A percentile compares a stretch with the other conserved stretches of the same genome.
Evolutionary conservation across 2,797 vertebrate species (phyloP).

Genomic region (Anguilla anguilla): DNA sequence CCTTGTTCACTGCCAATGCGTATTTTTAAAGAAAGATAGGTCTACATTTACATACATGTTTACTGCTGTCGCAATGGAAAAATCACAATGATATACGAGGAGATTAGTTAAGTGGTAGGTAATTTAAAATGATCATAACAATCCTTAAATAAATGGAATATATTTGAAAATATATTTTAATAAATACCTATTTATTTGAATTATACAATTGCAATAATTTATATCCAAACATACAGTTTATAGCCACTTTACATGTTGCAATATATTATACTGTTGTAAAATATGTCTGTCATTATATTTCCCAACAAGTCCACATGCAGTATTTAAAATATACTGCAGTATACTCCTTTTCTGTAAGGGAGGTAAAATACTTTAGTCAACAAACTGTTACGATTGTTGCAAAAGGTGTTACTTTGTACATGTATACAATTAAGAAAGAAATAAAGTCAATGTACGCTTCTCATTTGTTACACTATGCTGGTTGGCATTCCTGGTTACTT

Average conservation of each 20-base stretch:
- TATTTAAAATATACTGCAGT: too few species aligned
- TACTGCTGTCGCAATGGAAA: background rate
- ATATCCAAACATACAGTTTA: background rate
- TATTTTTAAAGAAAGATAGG: background rate
- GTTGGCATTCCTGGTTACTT: too few species aligned
- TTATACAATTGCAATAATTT: background rate
- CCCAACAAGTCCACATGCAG: too few species aligned
- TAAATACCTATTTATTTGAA: background rate
- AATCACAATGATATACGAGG: background rate
- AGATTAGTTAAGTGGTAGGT: background rate
- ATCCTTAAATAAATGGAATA: too few species aligned
- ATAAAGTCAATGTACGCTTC: background rate
- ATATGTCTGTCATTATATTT: too few species aligned
- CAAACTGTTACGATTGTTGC: background rate
- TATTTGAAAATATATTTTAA: too few species aligned
- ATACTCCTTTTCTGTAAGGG: too few species aligned
- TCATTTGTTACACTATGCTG: too few species aligned
- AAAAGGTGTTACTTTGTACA: background rate
- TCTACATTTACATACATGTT: background rate
- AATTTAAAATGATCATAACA: background rate
- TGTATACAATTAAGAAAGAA: background rate
- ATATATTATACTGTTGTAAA: too few species aligned
- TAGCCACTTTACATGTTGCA: too few species aligned
- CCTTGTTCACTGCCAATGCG: background rate
- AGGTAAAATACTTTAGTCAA: background rate